Base-by-base conservation (phyloP, 2,113 vertebrate genomes). In the Tauraco erythrolophus region DNA sequence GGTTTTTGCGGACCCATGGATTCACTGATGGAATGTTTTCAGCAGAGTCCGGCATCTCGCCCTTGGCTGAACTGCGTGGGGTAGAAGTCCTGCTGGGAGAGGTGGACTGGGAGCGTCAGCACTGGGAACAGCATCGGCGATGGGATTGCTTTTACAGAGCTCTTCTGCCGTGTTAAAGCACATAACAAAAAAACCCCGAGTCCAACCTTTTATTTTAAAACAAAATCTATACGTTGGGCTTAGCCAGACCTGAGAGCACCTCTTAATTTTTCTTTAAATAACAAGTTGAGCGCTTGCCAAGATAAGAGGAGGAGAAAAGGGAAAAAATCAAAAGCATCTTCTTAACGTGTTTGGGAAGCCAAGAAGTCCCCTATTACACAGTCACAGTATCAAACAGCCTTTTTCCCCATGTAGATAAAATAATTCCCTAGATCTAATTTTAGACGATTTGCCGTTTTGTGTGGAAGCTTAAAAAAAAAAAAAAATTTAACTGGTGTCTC, bases 401-500 rank as follows among this genome's bases (percentile, higher is more conserved):
- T 95, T 88, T 91, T 12, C 35, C 69, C 68, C 70, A 88, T 75
- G 77, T 50, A 82, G 77, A 79, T 95, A 86, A 97, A 97, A 96
- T 96, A 94, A 96, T 96, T 86, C 71, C 68, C 53, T 72, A 79
- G 70, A 74, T 90, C 94, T 90, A 94, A 95, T 92, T 97, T 97
- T 76, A 96, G 88, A 65, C 1, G 1, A 80, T 74, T 95, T 89
- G 45, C 72, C 19, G 0, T 96, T 97, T 89, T 92, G 62, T 79
- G 31, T 43, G 82, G 86, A 85, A 95, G 27, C 30, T 58, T n/a
- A 43, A 75, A 74, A 72, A 71, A 81, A 72, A 71, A 81, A 62
- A 75, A 23, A 90, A 84, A 46, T 65, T 18, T 86, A 92, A 91
- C 68, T 23, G 21, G 28, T 57, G 39, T 79, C 93, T 97, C 92